Evolutionary conservation across 1,140 invertebrate genomes (phyloP), one percentile per base, ranked within the genome.

Genomic region (Mylabris phalerata): DNA sequence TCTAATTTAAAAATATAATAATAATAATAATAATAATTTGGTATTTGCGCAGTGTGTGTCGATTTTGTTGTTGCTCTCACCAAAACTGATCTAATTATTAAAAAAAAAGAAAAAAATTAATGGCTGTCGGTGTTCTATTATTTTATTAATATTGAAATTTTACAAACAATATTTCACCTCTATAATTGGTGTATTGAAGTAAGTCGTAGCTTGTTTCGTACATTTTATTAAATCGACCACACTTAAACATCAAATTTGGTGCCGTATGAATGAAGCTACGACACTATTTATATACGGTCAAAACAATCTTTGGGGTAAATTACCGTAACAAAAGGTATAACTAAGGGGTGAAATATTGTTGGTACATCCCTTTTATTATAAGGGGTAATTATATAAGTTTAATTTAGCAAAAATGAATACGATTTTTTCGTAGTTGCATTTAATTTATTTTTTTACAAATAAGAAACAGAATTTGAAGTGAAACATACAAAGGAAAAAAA

Each of bases 121-220:
- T 57, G 49, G 46, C 47, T 57, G 38, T 54, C 57, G 32, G 42
- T 57, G 50, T 61, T 49, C 52, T 26, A 45, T 47, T 44, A 57
- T 48, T 61, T 32, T 19, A 19, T 19, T 19, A 19, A 19, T 19
- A 19, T 19, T 19, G 19, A 19, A 19, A 19, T 19, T n/a, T 19
- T 19, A 19, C 19, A 19, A 19, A 19, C 40, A 48, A 47, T 41
- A 48, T 24, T 50, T 60, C 48, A 50, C 50, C 38, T 52, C 45
- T 42, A 39, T 19, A 1, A 19, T 19, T 19, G 19, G 1, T 19
- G 19, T 1, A 19, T 19, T 19, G 19, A 19, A 19, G 1, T 19
- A 19, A 19, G 19, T 19, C 19, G 19, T 19, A 19, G 19, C 19
- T 19, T 19, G 19, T 19, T 19, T 0, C 19, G 1, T 19, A 19